Evolutionary conservation across 2,113 vertebrate genomes (phyloP).

Genomic region (Garra rufa): DNA sequence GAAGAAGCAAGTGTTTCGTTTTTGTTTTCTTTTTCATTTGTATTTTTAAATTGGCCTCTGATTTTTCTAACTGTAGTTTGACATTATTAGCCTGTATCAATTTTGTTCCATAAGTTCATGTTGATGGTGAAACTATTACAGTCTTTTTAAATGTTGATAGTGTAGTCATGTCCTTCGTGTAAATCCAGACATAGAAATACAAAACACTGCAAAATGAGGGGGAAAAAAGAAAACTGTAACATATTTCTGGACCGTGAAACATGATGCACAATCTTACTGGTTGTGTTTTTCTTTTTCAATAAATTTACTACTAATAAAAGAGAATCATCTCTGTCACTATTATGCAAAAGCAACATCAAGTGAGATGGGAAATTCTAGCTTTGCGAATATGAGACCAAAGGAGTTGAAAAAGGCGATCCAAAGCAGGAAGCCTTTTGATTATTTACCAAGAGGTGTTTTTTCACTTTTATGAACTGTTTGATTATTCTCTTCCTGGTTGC

Average conservation of each 20-base stretch:
- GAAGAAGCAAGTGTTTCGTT: conserved; percentile 50
- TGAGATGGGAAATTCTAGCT: neutral
- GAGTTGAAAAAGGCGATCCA: neutral
- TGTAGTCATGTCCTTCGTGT: conserved; percentile 76
- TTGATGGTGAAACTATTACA: conserved; percentile 64
- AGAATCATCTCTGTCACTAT: neutral
- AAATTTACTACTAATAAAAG: conserved; percentile 81
- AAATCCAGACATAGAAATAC: conserved; percentile 66
- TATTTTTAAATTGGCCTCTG: conserved; percentile 70
- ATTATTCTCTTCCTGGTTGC: conserved; percentile 75
- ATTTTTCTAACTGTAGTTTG: conserved; percentile 79
- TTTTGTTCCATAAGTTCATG: conserved; percentile 67
- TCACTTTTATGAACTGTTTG: conserved; percentile 54
- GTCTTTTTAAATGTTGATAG: conserved; percentile 78
- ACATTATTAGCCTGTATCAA: conserved; percentile 65
- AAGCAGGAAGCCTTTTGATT: conserved; percentile 59
- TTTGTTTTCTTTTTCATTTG: conserved; percentile 64
- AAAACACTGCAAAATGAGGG: conserved; percentile 58
- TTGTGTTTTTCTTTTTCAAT: conserved; percentile 80
- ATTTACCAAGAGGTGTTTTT: conserved; percentile 47
- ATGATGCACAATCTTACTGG: conserved; percentile 71
- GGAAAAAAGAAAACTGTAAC: conserved; percentile 69
- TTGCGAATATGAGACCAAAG: neutral
- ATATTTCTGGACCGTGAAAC: conserved; percentile 75
- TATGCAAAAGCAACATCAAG: conserved; percentile 9